Percentiles rank a stretch among this genome's conserved stretches.
Conservation (phyloP, 2,113 vertebrate species). For the Periophthalmus modestus region DNA sequence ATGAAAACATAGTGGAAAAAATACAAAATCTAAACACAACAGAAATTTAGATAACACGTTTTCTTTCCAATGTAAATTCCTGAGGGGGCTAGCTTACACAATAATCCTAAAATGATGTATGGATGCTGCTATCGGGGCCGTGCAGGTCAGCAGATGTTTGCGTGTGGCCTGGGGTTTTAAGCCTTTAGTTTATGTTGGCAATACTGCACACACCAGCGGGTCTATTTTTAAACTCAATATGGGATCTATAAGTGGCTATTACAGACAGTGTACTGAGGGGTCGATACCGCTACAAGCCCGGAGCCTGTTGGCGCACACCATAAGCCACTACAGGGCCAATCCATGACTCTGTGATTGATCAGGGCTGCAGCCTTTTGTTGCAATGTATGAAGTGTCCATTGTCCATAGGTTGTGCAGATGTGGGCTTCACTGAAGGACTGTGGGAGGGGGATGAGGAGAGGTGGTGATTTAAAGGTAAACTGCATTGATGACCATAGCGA, state of each 20-base stretch:
- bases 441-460: constrained; percentile 14
- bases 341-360: constrained; percentile 15
- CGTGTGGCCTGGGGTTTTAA: background rate
- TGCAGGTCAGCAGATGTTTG: constrained; percentile 10
- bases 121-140: constrained; percentile 1
- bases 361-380: constrained; percentile 18
- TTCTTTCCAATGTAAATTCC: background rate
- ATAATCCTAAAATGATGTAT: constrained; percentile 18
- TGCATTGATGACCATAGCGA: constrained; percentile 48
- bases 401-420: constrained; percentile 19
- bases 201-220: background rate
- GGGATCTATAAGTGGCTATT: constrained; percentile 9
- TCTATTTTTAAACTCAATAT: background rate
- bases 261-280: constrained; percentile 4
- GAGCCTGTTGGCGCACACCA: background rate
- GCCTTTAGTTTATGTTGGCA: constrained; percentile 1
- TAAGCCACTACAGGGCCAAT: constrained; percentile 6
- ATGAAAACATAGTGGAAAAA: too few relatives aligned
- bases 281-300: constrained; percentile 18
- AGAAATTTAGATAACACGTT: too few relatives aligned
- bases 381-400: constrained; percentile 16
- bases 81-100: background rate
- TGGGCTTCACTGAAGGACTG: constrained; percentile 1
- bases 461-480: constrained; percentile 48
- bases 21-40: too few relatives aligned